phyloP scores from a whole-genome alignment of 2,888 invertebrate genomes.

The Xylophagus ater region DNA sequence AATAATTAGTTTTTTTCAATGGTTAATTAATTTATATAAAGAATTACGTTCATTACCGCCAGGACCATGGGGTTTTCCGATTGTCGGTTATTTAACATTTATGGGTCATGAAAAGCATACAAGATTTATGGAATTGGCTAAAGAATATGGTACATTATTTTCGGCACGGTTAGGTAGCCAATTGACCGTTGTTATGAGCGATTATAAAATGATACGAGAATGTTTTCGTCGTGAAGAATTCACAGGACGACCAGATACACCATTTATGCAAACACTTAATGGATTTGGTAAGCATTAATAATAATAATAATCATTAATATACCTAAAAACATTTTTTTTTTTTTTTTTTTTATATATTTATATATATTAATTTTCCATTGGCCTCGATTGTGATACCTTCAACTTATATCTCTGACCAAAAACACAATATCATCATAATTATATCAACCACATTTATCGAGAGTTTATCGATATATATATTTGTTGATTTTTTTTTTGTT shows the following conservation, averaged over 20 bases:
- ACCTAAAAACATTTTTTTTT: no score
- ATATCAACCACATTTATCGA: no score
- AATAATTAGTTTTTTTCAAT: slow-evolving; percentile 34
- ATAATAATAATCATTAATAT: neutral
- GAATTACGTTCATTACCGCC: slow-evolving; percentile 55
- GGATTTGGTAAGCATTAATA: slow-evolving; percentile 68
- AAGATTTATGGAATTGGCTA: slow-evolving; percentile 62
- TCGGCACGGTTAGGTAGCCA: slow-evolving; percentile 72
- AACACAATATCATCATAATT: no score
- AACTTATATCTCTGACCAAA: no score
- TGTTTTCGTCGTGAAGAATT: slow-evolving; percentile 79
- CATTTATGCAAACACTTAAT: slow-evolving; percentile 73
- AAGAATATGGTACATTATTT: slow-evolving; percentile 70
- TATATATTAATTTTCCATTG: no score
- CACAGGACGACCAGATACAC: slow-evolving; percentile 76
- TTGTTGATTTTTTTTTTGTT: no score
- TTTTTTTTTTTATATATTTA: no score
- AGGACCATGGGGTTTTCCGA: slow-evolving; percentile 78
- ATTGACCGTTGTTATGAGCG: slow-evolving; percentile 73
- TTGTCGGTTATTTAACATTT: slow-evolving; percentile 74
- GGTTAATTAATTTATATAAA: slow-evolving; percentile 31
- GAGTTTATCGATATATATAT: no score
- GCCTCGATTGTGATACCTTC: no score
- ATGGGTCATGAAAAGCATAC: slow-evolving; percentile 65
- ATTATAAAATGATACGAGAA: slow-evolving; percentile 74